Evolutionary conservation across 2,888 invertebrate genomes (phyloP), one percentile per base, ranked within the genome.

Genomic region (Pherbina coryleti): DNA sequence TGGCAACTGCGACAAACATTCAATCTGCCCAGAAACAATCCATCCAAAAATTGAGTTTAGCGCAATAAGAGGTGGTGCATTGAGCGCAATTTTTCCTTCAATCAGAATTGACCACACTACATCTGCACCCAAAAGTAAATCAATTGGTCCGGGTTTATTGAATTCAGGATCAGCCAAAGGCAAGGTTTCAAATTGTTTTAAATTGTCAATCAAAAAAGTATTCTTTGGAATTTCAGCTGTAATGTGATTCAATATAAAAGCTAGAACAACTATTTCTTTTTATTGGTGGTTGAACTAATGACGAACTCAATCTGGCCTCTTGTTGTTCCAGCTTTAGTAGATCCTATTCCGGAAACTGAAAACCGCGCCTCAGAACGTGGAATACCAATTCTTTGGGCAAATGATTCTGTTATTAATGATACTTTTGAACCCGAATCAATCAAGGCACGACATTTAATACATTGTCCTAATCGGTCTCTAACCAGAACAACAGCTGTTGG

Each of bases 361-460:
- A 75, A 53, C 4, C 75, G 64, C 22, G 66, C 75, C 31, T 75
- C 67, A 22, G 51, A 53, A 0, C 67, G 51, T 8, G 31, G 11
- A 19, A 57, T n/a, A 51, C 75, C 67, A 3, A 75, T 22, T 34
- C 44, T 53, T 49, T 75, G 75, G n/a, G 25, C 75, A 55, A 66
- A 75, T 14, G 67, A 19, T 34, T 75, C 69, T 14, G 75, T 75
- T 55, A 75, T 75, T 28, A 75, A 75, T 19, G 75, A 75, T 19
- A 67, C 66, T 67, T 75, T 66, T 9, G 75, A 75, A 17, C 75
- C 75, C 25, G 75, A 75, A 66, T 75, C 75, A 9, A 75, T 17
- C 22, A 66, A 53, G 3, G 67, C 51, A 34, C 75, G 25, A 51
- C 53, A 19, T 53, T 67, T 5, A 44, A 67, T 37, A 49, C 28